Evolutionary conservation across 2,113 vertebrate species (phyloP), one percentile per base, ranked within the genome.

Genomic region (Labeo catla): DNA sequence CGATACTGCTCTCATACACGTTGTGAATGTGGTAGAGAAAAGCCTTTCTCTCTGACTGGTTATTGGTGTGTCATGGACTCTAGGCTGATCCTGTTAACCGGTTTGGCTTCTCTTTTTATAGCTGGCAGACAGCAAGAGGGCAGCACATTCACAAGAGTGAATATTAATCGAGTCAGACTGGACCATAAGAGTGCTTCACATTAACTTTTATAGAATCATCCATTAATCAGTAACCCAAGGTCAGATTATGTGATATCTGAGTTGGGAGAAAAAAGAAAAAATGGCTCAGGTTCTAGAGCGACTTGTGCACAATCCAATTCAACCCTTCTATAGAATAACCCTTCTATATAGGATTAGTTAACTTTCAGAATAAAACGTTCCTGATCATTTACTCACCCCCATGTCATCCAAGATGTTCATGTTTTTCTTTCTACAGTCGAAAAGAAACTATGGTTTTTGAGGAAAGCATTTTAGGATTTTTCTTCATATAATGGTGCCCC

Each of bases 81-180:
- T 73, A 39, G 23, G 66, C 45, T 68, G 66, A 86, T 86, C 84
- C 43, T 83, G 61, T 88, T 86, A 86, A 86, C 83, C 61, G 45
- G 78, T 50, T 43, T 19, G 36, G 47, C 74, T 65, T 50, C 63
- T 57, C 73, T 66, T 43, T 49, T 49, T 23, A 76, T 8, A 9
- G n/a, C 70, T 76, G 68, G 45, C 61, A 54, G 83, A 21, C 68
- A 45, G 13, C 28, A 49, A 77, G 74, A 77, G 13, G 49, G 63
- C 49, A 50, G 13, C 23, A 7, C 13, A 50, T 77, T 50, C 52
- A 36, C 34, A 81, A 85, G 72, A 43, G n/a, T 78, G 79, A 70
- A 50, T 83, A 63, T 77, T 86, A 83, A 86, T 85, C 73, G 68
- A 36, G 57, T 68, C 61, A 49, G 36, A 13, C 39, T n/a, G 36